Conservation (phyloP, 2,113 vertebrate genomes). For the Pan troglodytes region NHGRI_mPanTro3-v2.1_pri NC_072413.2:49957501-49958000, state of each 20-base stretch:
- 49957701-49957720: not conserved
- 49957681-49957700: not conserved
- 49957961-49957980: not conserved
- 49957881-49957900: not conserved
- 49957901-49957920: not conserved
- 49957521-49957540: not conserved
- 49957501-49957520: not conserved
- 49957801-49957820: not conserved
- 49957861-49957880: not conserved
- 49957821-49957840: not conserved
- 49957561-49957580: not conserved
- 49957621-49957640: not conserved
- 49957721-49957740: not conserved
- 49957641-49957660: not conserved
- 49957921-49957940: not conserved
- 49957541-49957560: not conserved
- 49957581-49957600: not conserved
- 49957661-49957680: not conserved
- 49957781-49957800: not conserved
- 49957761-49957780: not conserved
- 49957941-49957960: not conserved
- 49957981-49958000: not conserved
- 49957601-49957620: not conserved
- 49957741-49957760: not conserved
- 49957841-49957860: slow-evolving; percentile 4